Conservation (phyloP, 2,797 vertebrate genomes). For the Epinephelus coioides region DNA sequence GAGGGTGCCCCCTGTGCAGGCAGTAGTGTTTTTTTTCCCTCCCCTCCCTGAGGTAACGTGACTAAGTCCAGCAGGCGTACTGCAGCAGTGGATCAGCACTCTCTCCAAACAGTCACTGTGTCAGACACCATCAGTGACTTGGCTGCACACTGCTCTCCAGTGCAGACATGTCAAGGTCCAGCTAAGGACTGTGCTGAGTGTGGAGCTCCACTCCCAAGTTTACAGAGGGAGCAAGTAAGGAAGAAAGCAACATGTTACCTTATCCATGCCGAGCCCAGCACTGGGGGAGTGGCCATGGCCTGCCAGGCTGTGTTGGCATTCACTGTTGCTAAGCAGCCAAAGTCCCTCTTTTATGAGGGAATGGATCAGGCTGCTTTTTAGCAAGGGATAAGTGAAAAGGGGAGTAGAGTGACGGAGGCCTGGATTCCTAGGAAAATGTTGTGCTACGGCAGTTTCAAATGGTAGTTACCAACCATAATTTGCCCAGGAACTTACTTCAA, state of each 20-base stretch:
- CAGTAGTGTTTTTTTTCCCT: slow-evolving; percentile 60
- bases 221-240: slow-evolving; percentile 59
- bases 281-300: slow-evolving; percentile 71
- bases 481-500: background rate
- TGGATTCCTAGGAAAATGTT: slow-evolving; percentile 10
- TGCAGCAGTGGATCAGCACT: slow-evolving; percentile 55
- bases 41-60: slow-evolving; percentile 46
- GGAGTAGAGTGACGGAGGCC: slow-evolving; percentile 37
- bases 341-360: slow-evolving; percentile 77
- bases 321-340: slow-evolving; percentile 84
- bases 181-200: slow-evolving; percentile 44
- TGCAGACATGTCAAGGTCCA: slow-evolving; percentile 71
- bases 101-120: slow-evolving; percentile 34
- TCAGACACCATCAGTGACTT: slow-evolving; percentile 48
- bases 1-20: slow-evolving; percentile 50
- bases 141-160: slow-evolving; percentile 36
- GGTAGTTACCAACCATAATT: background rate
- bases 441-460: background rate
- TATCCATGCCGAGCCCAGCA: slow-evolving; percentile 57
- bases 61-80: slow-evolving; percentile 59
- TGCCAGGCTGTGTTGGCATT: slow-evolving; percentile 78
- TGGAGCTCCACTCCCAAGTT: slow-evolving; percentile 68
- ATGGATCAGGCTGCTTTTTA: slow-evolving; percentile 70
- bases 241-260: slow-evolving; percentile 77
- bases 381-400: slow-evolving; percentile 49